A percentile compares a stretch with the other conserved stretches of the same genome.
Evolutionary conservation across 2,797 vertebrate species (phyloP).

Genomic region (Leucoraja ocellata): DNA sequence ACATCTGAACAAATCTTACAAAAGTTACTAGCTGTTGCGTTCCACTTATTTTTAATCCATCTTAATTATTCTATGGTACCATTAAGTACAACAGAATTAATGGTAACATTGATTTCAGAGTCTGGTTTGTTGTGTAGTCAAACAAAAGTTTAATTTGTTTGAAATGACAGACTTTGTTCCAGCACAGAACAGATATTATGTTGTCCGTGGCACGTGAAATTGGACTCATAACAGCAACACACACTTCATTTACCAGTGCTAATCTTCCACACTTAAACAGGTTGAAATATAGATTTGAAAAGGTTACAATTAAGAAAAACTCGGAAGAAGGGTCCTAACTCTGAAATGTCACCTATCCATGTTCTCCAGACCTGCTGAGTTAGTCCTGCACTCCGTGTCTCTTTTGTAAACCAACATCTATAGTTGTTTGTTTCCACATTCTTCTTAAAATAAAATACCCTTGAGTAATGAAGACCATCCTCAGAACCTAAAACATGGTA

Average conservation of each 20-base stretch:
- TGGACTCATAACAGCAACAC: slow-evolving; percentile 1
- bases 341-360: no score
- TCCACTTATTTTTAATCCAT: background rate
- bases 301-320: no score
- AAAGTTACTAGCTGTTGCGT: background rate
- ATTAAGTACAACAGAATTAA: background rate
- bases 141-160: background rate
- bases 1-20: no score
- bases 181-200: no score
- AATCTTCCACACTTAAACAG: slow-evolving; percentile 21
- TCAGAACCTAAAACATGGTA: background rate
- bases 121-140: background rate
- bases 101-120: background rate
- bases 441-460: slow-evolving; percentile 25
- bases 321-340: no score
- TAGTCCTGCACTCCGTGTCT: no score
- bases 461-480: background rate
- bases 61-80: background rate
- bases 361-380: no score
- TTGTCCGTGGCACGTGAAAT: background rate
- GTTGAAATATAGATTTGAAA: background rate
- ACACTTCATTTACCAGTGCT: background rate
- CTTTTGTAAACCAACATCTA: no score
- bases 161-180: background rate
- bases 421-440: no score